phyloP scores from a whole-genome alignment of 1,140 invertebrate genomes.

The Anadara kagoshimensis region DNA sequence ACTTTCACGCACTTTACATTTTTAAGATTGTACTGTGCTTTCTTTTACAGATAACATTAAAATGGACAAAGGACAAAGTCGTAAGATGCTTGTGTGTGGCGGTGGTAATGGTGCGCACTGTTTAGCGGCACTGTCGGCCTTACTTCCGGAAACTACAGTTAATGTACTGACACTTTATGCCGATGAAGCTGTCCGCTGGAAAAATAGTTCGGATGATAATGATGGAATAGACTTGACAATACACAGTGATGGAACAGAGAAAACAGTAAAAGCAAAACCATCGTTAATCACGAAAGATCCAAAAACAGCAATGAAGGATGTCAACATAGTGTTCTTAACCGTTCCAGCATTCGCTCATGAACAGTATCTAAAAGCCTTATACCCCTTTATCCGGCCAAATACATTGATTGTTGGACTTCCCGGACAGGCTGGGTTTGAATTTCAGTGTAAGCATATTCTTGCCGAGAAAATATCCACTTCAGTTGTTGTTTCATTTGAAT shows the following conservation, averaged over 20 bases:
- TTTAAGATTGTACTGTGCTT: too few species aligned
- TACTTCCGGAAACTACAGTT: constrained; percentile 32
- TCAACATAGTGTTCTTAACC: constrained; percentile 47
- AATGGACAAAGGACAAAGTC: too few species aligned
- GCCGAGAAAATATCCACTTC: constrained; percentile 31
- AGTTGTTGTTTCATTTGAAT: constrained; percentile 46
- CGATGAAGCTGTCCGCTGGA: constrained; percentile 53
- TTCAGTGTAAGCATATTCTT: constrained; percentile 51
- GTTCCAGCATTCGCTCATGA: constrained; percentile 55
- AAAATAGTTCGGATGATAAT: constrained; percentile 29
- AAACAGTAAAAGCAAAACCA: constrained; percentile 29
- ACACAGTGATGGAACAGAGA: constrained; percentile 12
- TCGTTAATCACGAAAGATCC: constrained; percentile 48
- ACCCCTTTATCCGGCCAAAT: constrained; percentile 40
- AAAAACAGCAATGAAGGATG: constrained; percentile 31
- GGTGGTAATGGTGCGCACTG: constrained; percentile 55
- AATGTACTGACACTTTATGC: constrained; percentile 42
- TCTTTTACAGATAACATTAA: too few species aligned
- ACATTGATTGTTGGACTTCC: constrained; percentile 54
- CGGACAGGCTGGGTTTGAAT: constrained; percentile 61
- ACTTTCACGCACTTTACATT: too few species aligned
- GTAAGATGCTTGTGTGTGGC: constrained; percentile 36
- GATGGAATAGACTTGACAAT: constrained; percentile 32
- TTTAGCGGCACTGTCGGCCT: constrained; percentile 46
- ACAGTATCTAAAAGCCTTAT: constrained; percentile 49